Evolutionary conservation across 2,797 vertebrate genomes (phyloP).

Genomic region (Yasuhikotakia modesta): DNA sequence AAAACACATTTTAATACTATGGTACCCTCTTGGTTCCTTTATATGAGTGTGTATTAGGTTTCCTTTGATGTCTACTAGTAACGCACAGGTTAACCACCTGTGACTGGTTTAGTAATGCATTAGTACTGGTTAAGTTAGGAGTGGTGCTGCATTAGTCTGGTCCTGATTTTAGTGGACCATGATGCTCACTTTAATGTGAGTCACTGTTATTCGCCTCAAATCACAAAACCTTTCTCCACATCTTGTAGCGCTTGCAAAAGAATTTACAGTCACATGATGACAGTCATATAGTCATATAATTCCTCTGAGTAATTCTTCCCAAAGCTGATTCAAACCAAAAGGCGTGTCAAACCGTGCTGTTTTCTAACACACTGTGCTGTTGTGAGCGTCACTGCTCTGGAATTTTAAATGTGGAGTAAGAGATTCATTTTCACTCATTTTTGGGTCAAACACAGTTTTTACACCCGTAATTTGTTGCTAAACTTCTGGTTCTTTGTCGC

Average conservation of each 20-base stretch:
- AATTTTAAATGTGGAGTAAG: conserved; percentile 17
- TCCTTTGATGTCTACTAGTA: no score
- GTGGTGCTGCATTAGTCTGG: no score
- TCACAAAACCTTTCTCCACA: not conserved
- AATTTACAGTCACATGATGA: conserved; percentile 5
- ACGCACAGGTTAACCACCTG: no score
- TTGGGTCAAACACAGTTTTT: not conserved
- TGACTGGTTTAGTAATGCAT: no score
- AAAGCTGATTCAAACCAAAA: not conserved
- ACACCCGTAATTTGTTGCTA: not conserved
- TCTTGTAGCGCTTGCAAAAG: not conserved
- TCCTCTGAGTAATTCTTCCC: conserved; percentile 34
- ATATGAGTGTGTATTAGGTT: no score
- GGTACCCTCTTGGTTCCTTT: no score
- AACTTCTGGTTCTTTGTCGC: conserved; percentile 3
- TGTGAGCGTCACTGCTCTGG: conserved; percentile 25
- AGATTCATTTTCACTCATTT: conserved; percentile 9
- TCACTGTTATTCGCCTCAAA: no score
- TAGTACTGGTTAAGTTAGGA: no score
- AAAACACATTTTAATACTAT: no score
- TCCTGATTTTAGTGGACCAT: no score
- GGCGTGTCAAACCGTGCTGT: conserved; percentile 12
- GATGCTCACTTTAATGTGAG: no score
- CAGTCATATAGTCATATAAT: conserved; percentile 14
- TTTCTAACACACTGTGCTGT: conserved; percentile 24